Conservation (phyloP, 2,888 invertebrate species). For the Phengaris arion region DNA sequence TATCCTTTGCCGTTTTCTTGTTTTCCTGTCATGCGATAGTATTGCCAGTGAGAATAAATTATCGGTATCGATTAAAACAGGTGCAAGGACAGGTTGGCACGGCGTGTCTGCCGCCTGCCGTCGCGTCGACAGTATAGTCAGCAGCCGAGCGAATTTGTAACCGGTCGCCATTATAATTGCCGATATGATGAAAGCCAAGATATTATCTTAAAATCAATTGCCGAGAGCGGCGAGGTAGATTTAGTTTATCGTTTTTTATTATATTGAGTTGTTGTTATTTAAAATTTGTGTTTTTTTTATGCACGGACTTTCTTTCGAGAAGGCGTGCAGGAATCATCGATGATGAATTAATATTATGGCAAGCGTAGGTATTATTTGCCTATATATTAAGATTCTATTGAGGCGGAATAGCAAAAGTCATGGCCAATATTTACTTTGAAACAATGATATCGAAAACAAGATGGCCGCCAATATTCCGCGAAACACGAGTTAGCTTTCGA, state of each 20-base stretch:
- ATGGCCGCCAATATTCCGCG: constrained; percentile 29
- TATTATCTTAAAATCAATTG: constrained; percentile 13
- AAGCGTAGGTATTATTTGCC: no score
- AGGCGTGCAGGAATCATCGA: no score
- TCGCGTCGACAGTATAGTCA: neutral
- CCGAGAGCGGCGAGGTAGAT: neutral
- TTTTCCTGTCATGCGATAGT: neutral
- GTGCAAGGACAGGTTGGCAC: constrained; percentile 4
- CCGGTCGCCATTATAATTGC: constrained; percentile 18
- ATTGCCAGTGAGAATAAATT: neutral
- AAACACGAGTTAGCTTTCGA: constrained; percentile 38
- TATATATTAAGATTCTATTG: no score
- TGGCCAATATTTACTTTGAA: neutral
- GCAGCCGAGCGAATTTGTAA: constrained; percentile 6
- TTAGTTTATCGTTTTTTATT: neutral
- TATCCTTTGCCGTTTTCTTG: neutral
- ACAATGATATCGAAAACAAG: constrained; percentile 21
- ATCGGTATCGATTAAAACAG: constrained; percentile 12
- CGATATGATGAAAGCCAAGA: constrained; percentile 12
- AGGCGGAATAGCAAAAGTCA: neutral
- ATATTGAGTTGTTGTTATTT: neutral
- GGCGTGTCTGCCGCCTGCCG: neutral
- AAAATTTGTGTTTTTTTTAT: neutral
- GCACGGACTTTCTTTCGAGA: neutral
- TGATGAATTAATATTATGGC: no score